Conservation (phyloP, 35 echinoderm and acorn worm genomes). For the Apostichopus parvimensis region DNA sequence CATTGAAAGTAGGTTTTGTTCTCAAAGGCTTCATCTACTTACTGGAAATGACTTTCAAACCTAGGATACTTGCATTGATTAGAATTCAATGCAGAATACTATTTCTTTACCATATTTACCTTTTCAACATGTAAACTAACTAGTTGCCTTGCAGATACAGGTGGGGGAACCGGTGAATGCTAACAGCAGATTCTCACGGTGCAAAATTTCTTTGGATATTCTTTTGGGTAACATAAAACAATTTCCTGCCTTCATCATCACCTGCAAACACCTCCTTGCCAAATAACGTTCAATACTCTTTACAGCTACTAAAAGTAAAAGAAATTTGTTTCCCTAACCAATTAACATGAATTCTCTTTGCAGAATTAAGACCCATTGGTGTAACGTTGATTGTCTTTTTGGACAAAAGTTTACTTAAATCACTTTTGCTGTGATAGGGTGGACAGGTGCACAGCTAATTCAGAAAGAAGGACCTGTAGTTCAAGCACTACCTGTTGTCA, state of each 20-base stretch:
- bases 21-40: too few relatives aligned
- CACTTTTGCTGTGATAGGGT: background rate
- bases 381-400: background rate
- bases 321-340: conserved; percentile 20
- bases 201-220: background rate
- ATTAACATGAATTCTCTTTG: conserved; percentile 7
- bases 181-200: too few relatives aligned
- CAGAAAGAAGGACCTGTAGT: too few relatives aligned
- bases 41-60: too few relatives aligned
- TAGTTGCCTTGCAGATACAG: too few relatives aligned
- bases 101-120: too few relatives aligned
- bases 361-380: background rate
- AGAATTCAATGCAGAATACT: too few relatives aligned
- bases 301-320: background rate
- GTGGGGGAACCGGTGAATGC: too few relatives aligned
- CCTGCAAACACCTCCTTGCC: background rate
- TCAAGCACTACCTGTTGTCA: too few relatives aligned
- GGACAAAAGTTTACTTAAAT: background rate
- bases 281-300: background rate
- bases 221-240: conserved; percentile 23
- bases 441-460: conserved; percentile 6
- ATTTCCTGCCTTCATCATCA: conserved; percentile 26
- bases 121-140: too few relatives aligned
- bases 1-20: too few relatives aligned
- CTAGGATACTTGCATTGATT: too few relatives aligned